Conservation (phyloP, 2,888 invertebrate genomes). For the Troilus luridus region DNA sequence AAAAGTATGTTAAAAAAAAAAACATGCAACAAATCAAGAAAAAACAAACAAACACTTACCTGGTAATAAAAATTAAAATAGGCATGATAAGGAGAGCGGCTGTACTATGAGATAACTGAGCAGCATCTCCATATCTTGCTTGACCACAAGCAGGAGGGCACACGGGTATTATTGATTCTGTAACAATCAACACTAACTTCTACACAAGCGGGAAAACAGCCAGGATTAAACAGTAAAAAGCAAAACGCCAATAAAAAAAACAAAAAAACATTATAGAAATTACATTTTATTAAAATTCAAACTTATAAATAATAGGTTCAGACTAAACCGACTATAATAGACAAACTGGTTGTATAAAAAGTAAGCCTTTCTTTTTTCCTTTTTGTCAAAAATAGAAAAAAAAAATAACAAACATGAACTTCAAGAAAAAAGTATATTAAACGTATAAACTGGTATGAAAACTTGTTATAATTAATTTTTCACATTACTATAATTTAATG, state of each 20-base stretch:
- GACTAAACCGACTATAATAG: background rate
- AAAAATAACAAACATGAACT: background rate
- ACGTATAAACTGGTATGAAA: background rate
- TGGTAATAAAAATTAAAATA: conserved; percentile 50
- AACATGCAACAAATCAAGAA: background rate
- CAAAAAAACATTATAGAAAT: background rate
- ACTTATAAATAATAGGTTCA: background rate
- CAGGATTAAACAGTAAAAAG: conserved; percentile 47
- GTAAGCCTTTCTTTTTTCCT: background rate
- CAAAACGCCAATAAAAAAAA: conserved; percentile 41
- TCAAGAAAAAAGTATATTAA: background rate
- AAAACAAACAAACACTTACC: conserved; percentile 64
- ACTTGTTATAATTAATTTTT: background rate
- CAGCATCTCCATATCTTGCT: conserved; percentile 75
- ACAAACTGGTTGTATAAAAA: background rate
- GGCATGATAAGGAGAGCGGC: conserved; percentile 66
- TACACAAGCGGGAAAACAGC: conserved; percentile 59
- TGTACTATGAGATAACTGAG: conserved; percentile 72
- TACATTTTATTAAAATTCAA: background rate
- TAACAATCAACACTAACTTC: conserved; percentile 66
- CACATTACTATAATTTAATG: background rate
- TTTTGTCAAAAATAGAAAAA: background rate
- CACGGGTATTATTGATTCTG: conserved; percentile 92
- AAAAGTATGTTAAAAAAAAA: background rate
- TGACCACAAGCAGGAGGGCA: conserved; percentile 93